Percentiles rank a stretch among this genome's conserved stretches.
phyloP scores from a whole-genome alignment of 1,140 invertebrate species.

The Drosophila triauraria region DNA sequence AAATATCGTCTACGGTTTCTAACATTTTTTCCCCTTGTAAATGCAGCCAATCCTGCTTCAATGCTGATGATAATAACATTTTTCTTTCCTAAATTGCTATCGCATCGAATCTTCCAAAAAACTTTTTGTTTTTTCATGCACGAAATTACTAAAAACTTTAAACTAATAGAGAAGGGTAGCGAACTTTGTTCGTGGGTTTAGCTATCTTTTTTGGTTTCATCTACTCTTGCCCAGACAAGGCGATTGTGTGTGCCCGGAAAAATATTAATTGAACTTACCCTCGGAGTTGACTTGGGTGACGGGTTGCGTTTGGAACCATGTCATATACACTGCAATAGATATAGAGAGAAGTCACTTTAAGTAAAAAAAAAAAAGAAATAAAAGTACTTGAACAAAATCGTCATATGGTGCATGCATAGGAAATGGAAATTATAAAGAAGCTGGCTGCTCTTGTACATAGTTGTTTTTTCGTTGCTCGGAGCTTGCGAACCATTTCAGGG shows the following conservation, averaged over 20 bases:
- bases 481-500: no score
- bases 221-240: neutral
- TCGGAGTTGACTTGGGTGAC: slow-evolving; percentile 76
- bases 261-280: slow-evolving; percentile 84
- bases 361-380: slow-evolving; percentile 26
- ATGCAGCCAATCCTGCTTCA: slow-evolving; percentile 8
- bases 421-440: slow-evolving; percentile 55
- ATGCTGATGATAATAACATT: slow-evolving; percentile 51
- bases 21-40: neutral
- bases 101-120: slow-evolving; percentile 49
- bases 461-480: neutral
- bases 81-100: slow-evolving; percentile 57
- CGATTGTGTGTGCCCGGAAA: slow-evolving; percentile 55
- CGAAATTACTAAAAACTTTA: slow-evolving; percentile 77
- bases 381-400: slow-evolving; percentile 9
- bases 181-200: slow-evolving; percentile 47
- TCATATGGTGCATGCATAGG: slow-evolving; percentile 22
- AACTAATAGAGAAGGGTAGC: slow-evolving; percentile 72
- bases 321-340: slow-evolving; percentile 69
- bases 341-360: slow-evolving; percentile 17
- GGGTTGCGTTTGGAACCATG: slow-evolving; percentile 63
- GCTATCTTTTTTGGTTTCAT: neutral
- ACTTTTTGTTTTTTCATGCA: slow-evolving; percentile 75
- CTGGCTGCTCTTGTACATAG: slow-evolving; percentile 12
- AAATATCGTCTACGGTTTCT: no score